These are phyloP conservation scores for Falco rusticolus DNA, from an alignment of 2,797 vertebrate genomes.

Conservation along the genomic window DNA sequence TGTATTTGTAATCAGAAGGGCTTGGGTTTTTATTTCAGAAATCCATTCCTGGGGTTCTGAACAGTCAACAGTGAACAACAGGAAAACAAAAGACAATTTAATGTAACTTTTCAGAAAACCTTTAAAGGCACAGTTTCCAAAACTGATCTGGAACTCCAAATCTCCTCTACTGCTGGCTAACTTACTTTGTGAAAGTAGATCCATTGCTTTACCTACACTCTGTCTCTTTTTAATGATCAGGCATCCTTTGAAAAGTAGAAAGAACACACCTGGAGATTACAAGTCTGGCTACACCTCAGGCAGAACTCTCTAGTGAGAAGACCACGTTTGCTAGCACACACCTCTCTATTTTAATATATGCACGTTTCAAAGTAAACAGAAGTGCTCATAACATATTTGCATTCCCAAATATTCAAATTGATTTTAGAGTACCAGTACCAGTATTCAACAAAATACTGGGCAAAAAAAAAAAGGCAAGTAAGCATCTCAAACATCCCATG, in stretches of 20 bases:
- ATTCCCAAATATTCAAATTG: slow-evolving; percentile 24
- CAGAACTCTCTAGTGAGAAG: neutral
- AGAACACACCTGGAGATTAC: slow-evolving; percentile 1
- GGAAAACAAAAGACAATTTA: neutral
- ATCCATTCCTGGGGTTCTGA: neutral
- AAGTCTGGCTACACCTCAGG: neutral
- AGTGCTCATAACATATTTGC: neutral
- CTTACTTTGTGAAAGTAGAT: neutral
- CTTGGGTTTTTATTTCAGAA: neutral
- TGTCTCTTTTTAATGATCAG: neutral
- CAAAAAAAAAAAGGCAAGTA: neutral
- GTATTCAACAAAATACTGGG: neutral
- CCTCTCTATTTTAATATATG: neutral
- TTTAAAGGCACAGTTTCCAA: neutral
- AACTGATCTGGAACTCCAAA: neutral
- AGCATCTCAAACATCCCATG: neutral
- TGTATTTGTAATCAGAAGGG: neutral
- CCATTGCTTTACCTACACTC: neutral
- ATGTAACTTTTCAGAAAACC: neutral
- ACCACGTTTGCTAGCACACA: neutral
- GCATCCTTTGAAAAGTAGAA: neutral
- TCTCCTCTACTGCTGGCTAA: neutral
- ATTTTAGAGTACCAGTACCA: neutral
- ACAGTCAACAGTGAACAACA: neutral
- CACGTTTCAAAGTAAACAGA: slow-evolving; percentile 4